Conservation (phyloP, 2,797 vertebrate species). For the Phoeniculus purpureus region DNA sequence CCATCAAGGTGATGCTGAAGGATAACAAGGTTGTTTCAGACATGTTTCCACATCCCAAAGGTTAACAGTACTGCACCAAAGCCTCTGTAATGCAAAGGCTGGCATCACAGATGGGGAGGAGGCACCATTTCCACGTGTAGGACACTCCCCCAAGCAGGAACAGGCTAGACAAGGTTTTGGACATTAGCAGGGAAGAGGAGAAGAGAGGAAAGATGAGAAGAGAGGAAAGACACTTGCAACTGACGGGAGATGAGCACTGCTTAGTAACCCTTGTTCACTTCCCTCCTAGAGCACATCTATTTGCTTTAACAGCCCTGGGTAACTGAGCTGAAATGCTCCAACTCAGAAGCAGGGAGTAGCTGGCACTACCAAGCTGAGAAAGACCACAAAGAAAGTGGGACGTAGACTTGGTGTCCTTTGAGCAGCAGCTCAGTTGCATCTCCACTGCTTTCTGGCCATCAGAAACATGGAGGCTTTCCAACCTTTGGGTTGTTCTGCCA, state of each 20-base stretch:
- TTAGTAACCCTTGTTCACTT: not conserved
- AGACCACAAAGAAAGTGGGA: not conserved
- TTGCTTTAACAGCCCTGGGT: not conserved
- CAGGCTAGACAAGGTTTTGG: not conserved
- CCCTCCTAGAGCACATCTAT: not conserved
- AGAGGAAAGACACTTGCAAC: not conserved
- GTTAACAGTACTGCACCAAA: not conserved
- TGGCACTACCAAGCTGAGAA: not conserved
- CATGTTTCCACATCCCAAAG: not conserved
- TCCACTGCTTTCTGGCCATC: not conserved
- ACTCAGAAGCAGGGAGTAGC: not conserved
- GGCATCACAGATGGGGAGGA: not conserved
- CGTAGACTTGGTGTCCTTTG: not conserved
- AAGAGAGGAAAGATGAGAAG: no score
- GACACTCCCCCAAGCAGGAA: accelerated
- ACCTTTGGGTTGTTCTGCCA: accelerated
- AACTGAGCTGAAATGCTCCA: not conserved
- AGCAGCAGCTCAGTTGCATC: not conserved
- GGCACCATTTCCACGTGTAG: not conserved
- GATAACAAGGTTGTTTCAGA: accelerated
- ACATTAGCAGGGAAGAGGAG: not conserved
- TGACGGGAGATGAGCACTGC: accelerated
- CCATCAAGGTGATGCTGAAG: not conserved
- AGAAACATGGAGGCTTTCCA: not conserved
- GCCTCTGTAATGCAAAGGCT: not conserved